A percentile compares a stretch with the other conserved stretches of the same genome.
These are phyloP conservation scores for Parotia lawesii DNA, from an alignment of 2,113 vertebrate species.

Conservation along the genomic window DNA sequence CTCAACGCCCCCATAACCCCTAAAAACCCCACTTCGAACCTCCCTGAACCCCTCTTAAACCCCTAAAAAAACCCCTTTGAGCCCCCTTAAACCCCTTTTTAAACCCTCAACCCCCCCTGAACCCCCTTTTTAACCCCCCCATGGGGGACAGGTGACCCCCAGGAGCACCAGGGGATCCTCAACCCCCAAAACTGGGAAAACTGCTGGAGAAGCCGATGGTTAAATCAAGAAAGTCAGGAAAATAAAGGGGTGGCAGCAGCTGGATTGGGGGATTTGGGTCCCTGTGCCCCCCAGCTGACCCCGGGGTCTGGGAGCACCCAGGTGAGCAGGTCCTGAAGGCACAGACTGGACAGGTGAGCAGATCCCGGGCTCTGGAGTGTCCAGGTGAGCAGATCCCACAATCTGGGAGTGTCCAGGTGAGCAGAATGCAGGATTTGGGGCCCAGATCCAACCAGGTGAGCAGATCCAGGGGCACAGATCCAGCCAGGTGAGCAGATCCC, in stretches of 20 bases:
- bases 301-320: not conserved
- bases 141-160: not conserved
- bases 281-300: not conserved
- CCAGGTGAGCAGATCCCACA: not conserved
- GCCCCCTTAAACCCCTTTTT: no score
- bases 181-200: not conserved
- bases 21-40: not conserved
- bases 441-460: not conserved
- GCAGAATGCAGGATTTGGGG: not conserved
- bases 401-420: not conserved
- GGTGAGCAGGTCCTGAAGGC: not conserved
- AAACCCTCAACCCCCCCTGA: not conserved
- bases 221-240: not conserved
- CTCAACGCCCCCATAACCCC: accelerated
- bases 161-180: not conserved
- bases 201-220: accelerated
- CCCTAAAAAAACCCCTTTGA: not conserved
- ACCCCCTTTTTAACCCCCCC: not conserved
- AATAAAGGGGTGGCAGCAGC: not conserved
- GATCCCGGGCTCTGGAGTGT: not conserved
- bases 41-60: not conserved
- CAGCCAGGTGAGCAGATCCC: not conserved
- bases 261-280: not conserved
- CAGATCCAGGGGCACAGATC: not conserved
- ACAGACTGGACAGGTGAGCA: not conserved